Evolutionary conservation across 1,140 invertebrate genomes (phyloP).

Genomic region (Pseudomyrmex dendroicus): DNA sequence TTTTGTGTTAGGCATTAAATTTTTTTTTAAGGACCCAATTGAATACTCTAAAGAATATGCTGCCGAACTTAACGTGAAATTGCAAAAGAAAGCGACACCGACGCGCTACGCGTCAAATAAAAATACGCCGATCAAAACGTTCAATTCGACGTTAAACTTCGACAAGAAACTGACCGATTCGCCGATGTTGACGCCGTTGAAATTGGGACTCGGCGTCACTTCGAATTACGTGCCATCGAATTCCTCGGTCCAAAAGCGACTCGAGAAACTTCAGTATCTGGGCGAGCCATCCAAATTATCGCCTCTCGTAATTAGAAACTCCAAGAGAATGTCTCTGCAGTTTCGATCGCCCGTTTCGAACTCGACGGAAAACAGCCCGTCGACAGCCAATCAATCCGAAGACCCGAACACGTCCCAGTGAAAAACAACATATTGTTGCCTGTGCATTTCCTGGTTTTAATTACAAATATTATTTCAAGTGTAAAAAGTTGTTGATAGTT

Average conservation of each 20-base stretch:
- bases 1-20: background rate
- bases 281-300: constrained; percentile 77
- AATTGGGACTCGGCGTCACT: background rate
- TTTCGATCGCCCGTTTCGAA: constrained; percentile 69
- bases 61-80: constrained; percentile 73
- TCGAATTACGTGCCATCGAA: constrained; percentile 15
- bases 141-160: background rate
- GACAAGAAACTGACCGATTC: constrained; percentile 14
- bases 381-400: background rate
- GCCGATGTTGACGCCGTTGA: background rate
- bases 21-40: constrained; percentile 74
- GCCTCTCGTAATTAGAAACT: constrained; percentile 72
- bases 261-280: constrained; percentile 79
- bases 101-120: constrained; percentile 45
- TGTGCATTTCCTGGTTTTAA: background rate
- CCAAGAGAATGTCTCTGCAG: constrained; percentile 70
- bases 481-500: constrained; percentile 31
- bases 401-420: background rate
- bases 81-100: constrained; percentile 75
- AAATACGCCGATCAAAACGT: constrained; percentile 43
- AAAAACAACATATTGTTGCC: background rate
- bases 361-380: background rate
- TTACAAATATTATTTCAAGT: background rate
- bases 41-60: constrained; percentile 73
- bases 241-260: constrained; percentile 67